A percentile compares a stretch with the other conserved stretches of the same genome.
Evolutionary conservation across 2,888 invertebrate genomes (phyloP).

Genomic region (Horisme vitalbata): DNA sequence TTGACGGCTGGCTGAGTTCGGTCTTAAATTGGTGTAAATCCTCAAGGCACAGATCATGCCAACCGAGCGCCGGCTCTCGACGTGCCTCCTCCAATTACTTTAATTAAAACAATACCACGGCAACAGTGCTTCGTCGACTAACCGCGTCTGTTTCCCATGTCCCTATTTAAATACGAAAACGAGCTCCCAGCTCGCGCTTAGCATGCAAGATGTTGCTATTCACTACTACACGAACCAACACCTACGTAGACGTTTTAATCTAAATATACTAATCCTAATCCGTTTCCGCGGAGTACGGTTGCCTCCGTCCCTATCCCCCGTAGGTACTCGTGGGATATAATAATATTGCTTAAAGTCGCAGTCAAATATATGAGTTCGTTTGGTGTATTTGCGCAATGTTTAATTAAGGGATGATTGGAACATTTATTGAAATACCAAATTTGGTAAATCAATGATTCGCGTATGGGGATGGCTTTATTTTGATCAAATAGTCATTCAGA

Average conservation of each 20-base stretch:
- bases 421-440: slow-evolving; percentile 13
- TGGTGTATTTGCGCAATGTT: slow-evolving; percentile 26
- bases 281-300: slow-evolving; percentile 27
- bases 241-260: slow-evolving; percentile 43
- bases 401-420: slow-evolving; percentile 21
- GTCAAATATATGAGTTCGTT: slow-evolving; percentile 22
- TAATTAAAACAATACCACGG: slow-evolving; percentile 82
- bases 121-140: slow-evolving; percentile 77
- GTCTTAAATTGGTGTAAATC: slow-evolving; percentile 80
- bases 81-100: slow-evolving; percentile 82
- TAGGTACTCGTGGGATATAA: slow-evolving; percentile 31
- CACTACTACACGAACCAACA: slow-evolving; percentile 56
- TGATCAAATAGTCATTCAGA: slow-evolving; percentile 20
- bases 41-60: slow-evolving; percentile 81
- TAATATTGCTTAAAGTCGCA: slow-evolving; percentile 33
- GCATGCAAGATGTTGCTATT: slow-evolving; percentile 75
- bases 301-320: slow-evolving; percentile 20
- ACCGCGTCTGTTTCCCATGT: slow-evolving; percentile 80
- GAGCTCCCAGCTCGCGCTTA: slow-evolving; percentile 73
- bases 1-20: slow-evolving; percentile 71
- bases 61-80: slow-evolving; percentile 72
- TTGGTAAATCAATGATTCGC: slow-evolving; percentile 16
- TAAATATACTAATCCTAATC: slow-evolving; percentile 40
- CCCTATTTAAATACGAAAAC: slow-evolving; percentile 82
- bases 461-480: slow-evolving; percentile 5